Percentiles rank a stretch among this genome's conserved stretches.
Evolutionary conservation across 1,140 invertebrate species (phyloP).

Genomic region (Heterodera schachtii): DNA sequence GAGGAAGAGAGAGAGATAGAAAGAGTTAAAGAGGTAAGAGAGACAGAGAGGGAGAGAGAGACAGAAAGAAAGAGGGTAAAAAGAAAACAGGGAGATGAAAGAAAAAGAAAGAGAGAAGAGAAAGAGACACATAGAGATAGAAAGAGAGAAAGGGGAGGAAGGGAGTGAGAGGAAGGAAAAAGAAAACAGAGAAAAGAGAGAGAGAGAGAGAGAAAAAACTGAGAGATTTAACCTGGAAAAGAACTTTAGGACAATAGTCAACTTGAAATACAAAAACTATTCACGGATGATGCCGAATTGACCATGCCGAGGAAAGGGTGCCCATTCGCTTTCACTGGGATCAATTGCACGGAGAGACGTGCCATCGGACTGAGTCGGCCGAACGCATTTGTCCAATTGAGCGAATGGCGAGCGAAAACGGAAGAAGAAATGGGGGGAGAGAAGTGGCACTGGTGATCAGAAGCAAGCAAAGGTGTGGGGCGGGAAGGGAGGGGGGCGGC

Average conservation of each 20-base stretch:
- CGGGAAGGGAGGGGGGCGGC: background rate
- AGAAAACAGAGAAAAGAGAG: background rate
- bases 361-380: constrained; percentile 12
- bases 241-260: too few relatives aligned
- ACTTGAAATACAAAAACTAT: background rate
- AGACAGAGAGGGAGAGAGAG: too few relatives aligned
- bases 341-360: constrained; percentile 24
- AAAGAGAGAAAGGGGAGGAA: background rate
- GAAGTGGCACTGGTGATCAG: background rate
- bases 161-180: background rate
- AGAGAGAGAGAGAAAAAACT: background rate
- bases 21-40: constrained; percentile 2
- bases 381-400: constrained; percentile 7
- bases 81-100: background rate
- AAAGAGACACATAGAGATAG: background rate
- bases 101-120: background rate
- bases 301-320: background rate
- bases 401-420: background rate
- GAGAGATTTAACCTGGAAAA: background rate
- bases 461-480: background rate
- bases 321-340: constrained; percentile 16
- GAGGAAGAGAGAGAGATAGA: too few relatives aligned
- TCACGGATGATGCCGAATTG: background rate
- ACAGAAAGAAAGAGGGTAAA: constrained; percentile 7
- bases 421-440: constrained; percentile 2